Conservation (phyloP, 1,140 invertebrate genomes). For the Gonioctena quinquepunctata region DNA sequence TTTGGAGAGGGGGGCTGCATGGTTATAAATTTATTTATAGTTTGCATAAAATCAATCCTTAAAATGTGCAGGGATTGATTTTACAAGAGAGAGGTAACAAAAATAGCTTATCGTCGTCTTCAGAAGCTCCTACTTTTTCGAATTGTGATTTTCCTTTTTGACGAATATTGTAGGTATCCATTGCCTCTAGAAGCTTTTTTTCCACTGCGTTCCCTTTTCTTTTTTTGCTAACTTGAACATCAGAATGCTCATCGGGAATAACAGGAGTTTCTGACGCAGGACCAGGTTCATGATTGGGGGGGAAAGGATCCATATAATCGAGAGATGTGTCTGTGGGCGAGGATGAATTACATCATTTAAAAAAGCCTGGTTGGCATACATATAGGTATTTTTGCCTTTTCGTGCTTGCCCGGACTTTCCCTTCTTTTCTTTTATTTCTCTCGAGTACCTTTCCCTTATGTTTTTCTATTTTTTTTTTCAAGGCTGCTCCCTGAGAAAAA, state of each 20-base stretch:
- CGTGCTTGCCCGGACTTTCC: not conserved
- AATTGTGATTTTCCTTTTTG: not conserved
- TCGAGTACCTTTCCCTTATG: not conserved
- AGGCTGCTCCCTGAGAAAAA: not conserved
- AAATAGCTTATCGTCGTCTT: not conserved
- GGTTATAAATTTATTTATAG: not conserved
- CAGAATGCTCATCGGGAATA: not conserved
- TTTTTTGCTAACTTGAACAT: not conserved
- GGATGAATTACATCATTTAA: not conserved
- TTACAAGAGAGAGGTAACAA: not conserved
- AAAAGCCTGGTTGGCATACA: slow-evolving; percentile 6
- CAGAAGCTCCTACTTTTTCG: not conserved
- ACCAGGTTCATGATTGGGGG: not conserved
- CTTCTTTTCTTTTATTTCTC: slow-evolving; percentile 1
- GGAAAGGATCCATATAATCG: not conserved
- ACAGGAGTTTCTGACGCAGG: not conserved
- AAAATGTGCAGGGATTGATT: not conserved
- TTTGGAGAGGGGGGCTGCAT: not conserved
- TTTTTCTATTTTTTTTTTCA: not conserved
- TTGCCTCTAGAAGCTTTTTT: not conserved
- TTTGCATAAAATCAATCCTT: not conserved
- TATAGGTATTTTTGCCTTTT: not conserved
- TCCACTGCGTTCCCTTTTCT: not conserved
- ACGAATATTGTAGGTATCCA: not conserved
- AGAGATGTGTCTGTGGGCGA: slow-evolving; percentile 8